phyloP scores from a whole-genome alignment of 2,797 vertebrate genomes.

The Sebastes glaucus region DNA sequence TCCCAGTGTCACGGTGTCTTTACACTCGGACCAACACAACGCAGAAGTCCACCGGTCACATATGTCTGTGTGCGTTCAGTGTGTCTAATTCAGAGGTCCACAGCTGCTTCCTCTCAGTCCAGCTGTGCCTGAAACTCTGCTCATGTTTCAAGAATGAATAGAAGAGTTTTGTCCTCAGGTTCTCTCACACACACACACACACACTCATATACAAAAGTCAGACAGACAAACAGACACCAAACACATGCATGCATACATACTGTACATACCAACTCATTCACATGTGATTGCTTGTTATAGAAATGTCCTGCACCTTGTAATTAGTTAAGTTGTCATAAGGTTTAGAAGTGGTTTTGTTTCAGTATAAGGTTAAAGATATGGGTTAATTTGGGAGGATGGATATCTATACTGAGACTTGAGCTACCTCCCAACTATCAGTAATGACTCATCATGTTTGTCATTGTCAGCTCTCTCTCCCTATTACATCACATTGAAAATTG shows the following conservation, averaged over 20 bases:
- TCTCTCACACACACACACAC: neutral
- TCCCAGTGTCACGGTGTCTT: too few species aligned
- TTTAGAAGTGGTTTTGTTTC: neutral
- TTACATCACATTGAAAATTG: neutral
- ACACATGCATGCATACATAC: neutral
- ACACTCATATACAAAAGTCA: neutral
- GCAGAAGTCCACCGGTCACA: neutral
- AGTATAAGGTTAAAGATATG: neutral
- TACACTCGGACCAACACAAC: neutral
- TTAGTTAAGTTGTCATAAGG: neutral
- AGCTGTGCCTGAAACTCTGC: slow-evolving; percentile 6
- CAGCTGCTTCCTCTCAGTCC: slow-evolving; percentile 37
- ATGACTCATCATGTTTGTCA: neutral
- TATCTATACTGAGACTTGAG: neutral
- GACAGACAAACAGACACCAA: neutral
- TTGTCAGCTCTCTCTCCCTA: neutral
- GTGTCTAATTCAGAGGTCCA: neutral
- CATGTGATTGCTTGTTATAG: neutral
- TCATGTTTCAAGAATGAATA: slow-evolving; percentile 22
- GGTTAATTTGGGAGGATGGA: neutral
- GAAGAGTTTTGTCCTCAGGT: neutral
- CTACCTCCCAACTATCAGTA: neutral
- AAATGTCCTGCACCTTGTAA: neutral
- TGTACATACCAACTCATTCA: neutral
- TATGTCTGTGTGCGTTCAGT: neutral